Conservation (phyloP, 2,113 vertebrate species). For the Ginglymostoma cirratum region DNA sequence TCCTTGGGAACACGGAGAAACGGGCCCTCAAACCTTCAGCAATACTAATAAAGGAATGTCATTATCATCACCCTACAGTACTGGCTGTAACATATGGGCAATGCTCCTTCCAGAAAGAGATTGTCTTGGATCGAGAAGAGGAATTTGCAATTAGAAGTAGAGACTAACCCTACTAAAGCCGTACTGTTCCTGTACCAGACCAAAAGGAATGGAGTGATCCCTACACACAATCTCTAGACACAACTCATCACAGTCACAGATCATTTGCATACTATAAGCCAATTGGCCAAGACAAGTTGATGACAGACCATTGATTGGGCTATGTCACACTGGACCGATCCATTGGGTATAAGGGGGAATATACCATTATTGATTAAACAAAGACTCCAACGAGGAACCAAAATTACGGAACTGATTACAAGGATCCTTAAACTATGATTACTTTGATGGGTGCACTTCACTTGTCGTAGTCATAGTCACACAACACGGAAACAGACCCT, state of each 20-base stretch:
- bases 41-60: neutral
- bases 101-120: neutral
- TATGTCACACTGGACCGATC: slow-evolving; percentile 23
- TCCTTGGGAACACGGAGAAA: neutral
- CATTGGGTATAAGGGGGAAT: neutral
- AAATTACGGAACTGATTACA: neutral
- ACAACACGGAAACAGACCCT: too few species aligned
- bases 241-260: neutral
- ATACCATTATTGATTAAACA: neutral
- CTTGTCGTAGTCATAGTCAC: neutral
- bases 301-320: neutral
- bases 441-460: neutral
- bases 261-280: neutral
- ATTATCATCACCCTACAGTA: neutral
- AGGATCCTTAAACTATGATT: neutral
- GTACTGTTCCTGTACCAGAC: neutral
- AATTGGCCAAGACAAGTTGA: neutral
- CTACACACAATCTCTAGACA: neutral
- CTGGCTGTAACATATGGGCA: too few species aligned
- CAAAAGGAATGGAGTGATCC: neutral
- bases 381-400: neutral
- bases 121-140: too few species aligned
- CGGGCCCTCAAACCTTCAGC: neutral
- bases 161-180: neutral
- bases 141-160: neutral